These are phyloP conservation scores for Aporophyla nigra DNA, from an alignment of 2,888 invertebrate species.

Conservation along the genomic window DNA sequence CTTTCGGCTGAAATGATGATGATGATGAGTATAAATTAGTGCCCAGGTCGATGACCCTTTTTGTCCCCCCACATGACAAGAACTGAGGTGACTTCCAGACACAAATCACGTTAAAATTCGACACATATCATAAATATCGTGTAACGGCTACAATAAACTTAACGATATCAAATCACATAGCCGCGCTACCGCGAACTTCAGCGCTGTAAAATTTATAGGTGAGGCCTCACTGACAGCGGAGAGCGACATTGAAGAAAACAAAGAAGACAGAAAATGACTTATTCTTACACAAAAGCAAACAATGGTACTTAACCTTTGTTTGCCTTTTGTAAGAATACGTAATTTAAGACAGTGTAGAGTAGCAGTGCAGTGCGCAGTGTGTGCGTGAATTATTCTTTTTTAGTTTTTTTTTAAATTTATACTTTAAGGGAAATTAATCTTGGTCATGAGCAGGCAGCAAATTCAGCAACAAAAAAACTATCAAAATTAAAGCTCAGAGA, in stretches of 20 bases:
- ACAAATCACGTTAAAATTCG: slow-evolving; percentile 59
- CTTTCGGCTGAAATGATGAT: too few relatives aligned
- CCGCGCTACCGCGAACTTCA: slow-evolving; percentile 58
- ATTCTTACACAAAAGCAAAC: not conserved
- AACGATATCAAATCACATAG: slow-evolving; percentile 65
- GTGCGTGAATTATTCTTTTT: too few relatives aligned
- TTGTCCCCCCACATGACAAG: not conserved
- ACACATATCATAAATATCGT: slow-evolving; percentile 59
- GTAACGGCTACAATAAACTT: slow-evolving; percentile 55
- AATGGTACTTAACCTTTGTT: too few relatives aligned
- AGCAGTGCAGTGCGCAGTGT: too few relatives aligned
- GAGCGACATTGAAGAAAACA: not conserved
- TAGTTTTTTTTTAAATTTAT: too few relatives aligned
- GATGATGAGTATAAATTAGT: not conserved
- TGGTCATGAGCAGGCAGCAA: too few relatives aligned
- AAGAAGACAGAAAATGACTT: not conserved
- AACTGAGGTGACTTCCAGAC: slow-evolving; percentile 21
- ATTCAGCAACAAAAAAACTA: too few relatives aligned
- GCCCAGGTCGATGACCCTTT: slow-evolving; percentile 17
- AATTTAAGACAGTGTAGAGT: too few relatives aligned
- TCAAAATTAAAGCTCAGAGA: too few relatives aligned
- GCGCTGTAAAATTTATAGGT: slow-evolving; percentile 64
- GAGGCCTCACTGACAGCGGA: slow-evolving; percentile 50
- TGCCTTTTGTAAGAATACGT: too few relatives aligned
- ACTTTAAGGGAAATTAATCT: too few relatives aligned